A percentile compares a stretch with the other conserved stretches of the same genome.
Evolutionary conservation across 2,113 vertebrate species (phyloP).

Genomic region (Colinus virginianus): DNA sequence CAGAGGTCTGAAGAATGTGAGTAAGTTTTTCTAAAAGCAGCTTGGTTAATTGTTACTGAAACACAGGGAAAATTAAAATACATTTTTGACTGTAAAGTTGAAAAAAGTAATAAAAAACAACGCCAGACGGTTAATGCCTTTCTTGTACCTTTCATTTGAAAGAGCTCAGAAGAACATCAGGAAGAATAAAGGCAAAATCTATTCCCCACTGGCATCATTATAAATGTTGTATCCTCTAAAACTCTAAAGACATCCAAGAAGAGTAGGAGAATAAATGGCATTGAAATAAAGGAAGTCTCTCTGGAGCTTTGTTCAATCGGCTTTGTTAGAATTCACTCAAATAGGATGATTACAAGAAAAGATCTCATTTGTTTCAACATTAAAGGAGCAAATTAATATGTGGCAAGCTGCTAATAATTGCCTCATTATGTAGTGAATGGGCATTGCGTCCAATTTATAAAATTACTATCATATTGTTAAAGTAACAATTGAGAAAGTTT

Average conservation of each 20-base stretch:
- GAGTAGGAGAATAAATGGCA: constrained; percentile 71
- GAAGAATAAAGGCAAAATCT: constrained; percentile 76
- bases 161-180: constrained; percentile 78
- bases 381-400: constrained; percentile 80
- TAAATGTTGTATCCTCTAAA: constrained; percentile 76
- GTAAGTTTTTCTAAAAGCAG: constrained; percentile 48
- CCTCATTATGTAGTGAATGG: constrained; percentile 71
- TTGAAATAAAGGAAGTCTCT: constrained; percentile 72
- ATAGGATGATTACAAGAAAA: constrained; percentile 81
- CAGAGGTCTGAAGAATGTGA: constrained; percentile 70
- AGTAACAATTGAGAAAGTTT: constrained; percentile 65
- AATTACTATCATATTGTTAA: constrained; percentile 64
- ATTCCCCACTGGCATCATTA: constrained; percentile 80
- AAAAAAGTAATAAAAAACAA: constrained; percentile 78
- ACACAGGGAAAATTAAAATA: constrained; percentile 78
- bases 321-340: constrained; percentile 78
- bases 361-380: constrained; percentile 79
- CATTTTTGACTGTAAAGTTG: constrained; percentile 71
- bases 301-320: constrained; percentile 73
- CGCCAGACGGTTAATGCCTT: constrained; percentile 78
- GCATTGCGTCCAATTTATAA: constrained; percentile 68
- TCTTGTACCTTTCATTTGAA: constrained; percentile 80
- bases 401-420: constrained; percentile 76
- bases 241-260: constrained; percentile 71
- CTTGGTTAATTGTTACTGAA: constrained; percentile 75